Percentiles rank a stretch among this genome's conserved stretches.
Evolutionary conservation across 2,797 vertebrate species (phyloP).

Genomic region (Triplophysa yarkandensis): DNA sequence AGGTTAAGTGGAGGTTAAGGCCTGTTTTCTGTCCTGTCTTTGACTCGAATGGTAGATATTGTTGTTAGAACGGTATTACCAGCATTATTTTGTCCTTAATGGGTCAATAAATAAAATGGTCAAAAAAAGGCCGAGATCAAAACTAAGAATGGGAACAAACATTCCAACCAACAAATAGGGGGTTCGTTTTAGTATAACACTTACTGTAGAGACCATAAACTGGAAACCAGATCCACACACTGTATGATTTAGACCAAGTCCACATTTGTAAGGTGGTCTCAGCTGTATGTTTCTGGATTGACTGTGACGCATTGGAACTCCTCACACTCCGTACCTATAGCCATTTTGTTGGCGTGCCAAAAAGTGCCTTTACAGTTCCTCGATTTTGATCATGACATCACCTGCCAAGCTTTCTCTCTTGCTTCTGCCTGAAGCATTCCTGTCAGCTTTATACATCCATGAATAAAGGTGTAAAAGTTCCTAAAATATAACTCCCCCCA

Average conservation of each 20-base stretch:
- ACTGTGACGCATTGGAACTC: too few relatives aligned
- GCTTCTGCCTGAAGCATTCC: too few relatives aligned
- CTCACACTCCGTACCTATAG: too few relatives aligned
- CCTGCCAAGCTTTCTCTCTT: too few relatives aligned
- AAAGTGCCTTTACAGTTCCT: too few relatives aligned
- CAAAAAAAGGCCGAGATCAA: neutral
- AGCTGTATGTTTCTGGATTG: neutral
- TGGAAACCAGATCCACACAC: neutral
- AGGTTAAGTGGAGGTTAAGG: slow-evolving; percentile 63
- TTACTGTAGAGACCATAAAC: too few relatives aligned
- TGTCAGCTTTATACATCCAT: too few relatives aligned
- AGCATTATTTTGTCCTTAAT: slow-evolving; percentile 61
- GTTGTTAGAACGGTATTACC: slow-evolving; percentile 41
- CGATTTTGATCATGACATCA: too few relatives aligned
- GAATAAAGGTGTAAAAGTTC: neutral
- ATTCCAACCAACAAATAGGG: neutral
- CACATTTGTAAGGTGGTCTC: neutral
- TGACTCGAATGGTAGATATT: neutral
- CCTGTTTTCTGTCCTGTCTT: slow-evolving; percentile 52
- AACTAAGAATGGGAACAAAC: too few relatives aligned
- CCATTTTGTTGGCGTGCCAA: too few relatives aligned
- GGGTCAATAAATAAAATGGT: slow-evolving; percentile 21
- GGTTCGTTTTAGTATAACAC: too few relatives aligned
- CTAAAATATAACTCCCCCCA: neutral
- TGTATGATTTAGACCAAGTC: neutral